A percentile compares a stretch with the other conserved stretches of the same genome.
Evolutionary conservation across 2,888 invertebrate species (phyloP).

Genomic region (Buathra laborator): DNA sequence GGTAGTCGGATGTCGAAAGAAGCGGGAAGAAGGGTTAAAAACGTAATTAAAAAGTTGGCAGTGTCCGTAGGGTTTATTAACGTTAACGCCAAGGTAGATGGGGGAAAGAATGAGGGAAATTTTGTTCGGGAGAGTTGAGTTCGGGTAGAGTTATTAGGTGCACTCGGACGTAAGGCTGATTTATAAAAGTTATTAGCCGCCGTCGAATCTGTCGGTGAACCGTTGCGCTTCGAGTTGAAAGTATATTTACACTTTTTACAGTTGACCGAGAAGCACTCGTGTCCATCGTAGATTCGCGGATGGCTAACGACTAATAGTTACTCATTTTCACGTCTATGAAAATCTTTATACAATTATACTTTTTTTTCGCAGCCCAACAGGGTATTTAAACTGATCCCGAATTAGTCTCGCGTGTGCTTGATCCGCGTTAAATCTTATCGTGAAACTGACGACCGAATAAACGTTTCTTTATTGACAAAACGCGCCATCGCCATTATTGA

Average conservation of each 20-base stretch:
- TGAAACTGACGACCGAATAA: not conserved
- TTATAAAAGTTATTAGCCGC: constrained; percentile 66
- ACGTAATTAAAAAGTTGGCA: constrained; percentile 63
- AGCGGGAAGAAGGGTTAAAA: constrained; percentile 53
- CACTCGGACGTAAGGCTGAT: constrained; percentile 60
- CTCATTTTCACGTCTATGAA: not conserved
- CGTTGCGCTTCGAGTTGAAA: constrained; percentile 36
- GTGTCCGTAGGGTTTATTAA: constrained; percentile 45
- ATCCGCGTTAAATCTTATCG: not conserved
- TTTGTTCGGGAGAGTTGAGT: constrained; percentile 21
- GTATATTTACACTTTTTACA: constrained; percentile 24
- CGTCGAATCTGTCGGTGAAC: constrained; percentile 39
- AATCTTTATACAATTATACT: not conserved
- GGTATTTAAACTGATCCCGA: not conserved
- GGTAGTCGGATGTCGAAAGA: not conserved
- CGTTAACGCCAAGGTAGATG: constrained; percentile 10
- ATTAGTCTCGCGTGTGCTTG: no score
- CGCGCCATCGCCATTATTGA: no score
- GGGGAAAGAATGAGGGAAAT: constrained; percentile 43
- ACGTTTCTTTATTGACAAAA: no score
- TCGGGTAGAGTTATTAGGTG: constrained; percentile 59
- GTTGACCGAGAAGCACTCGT: constrained; percentile 8
- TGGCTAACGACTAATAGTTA: not conserved
- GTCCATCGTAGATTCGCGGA: not conserved
- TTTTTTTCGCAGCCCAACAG: not conserved